phyloP scores from a whole-genome alignment of 2,888 invertebrate genomes.

The Nomada ferruginata region DNA sequence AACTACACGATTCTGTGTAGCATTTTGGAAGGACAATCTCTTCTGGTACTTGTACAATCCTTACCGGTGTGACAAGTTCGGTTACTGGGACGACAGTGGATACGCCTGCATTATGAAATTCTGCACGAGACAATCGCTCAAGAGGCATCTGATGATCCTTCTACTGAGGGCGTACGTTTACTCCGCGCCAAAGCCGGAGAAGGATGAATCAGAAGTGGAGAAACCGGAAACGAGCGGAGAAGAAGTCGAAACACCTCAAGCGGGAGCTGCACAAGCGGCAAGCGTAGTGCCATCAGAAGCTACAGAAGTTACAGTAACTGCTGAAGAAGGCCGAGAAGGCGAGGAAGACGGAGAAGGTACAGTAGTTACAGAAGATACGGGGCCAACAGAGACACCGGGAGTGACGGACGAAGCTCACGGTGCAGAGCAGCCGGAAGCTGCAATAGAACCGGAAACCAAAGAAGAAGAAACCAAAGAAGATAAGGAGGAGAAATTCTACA shows the following conservation, averaged over 20 bases:
- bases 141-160: conserved; percentile 77
- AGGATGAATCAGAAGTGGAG: not conserved
- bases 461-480: not conserved
- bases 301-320: not conserved
- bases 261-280: not conserved
- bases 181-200: not conserved
- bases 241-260: not conserved
- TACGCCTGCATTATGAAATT: conserved; percentile 78
- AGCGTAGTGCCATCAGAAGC: too few species aligned
- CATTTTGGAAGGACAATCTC: conserved; percentile 78
- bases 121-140: conserved; percentile 74
- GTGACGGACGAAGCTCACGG: not conserved
- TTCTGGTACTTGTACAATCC: conserved; percentile 82
- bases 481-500: conserved; percentile 43
- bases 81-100: conserved; percentile 76
- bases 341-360: too few species aligned
- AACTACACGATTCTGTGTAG: conserved; percentile 74
- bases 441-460: not conserved
- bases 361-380: not conserved
- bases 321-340: not conserved
- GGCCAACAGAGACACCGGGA: not conserved
- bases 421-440: not conserved
- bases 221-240: not conserved
- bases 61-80: conserved; percentile 78
- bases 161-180: conserved; percentile 76